Percentiles rank a stretch among this genome's conserved stretches.
Evolutionary conservation across 2,113 vertebrate genomes (phyloP).

Genomic region (Nothocercus nigrocapillus): DNA sequence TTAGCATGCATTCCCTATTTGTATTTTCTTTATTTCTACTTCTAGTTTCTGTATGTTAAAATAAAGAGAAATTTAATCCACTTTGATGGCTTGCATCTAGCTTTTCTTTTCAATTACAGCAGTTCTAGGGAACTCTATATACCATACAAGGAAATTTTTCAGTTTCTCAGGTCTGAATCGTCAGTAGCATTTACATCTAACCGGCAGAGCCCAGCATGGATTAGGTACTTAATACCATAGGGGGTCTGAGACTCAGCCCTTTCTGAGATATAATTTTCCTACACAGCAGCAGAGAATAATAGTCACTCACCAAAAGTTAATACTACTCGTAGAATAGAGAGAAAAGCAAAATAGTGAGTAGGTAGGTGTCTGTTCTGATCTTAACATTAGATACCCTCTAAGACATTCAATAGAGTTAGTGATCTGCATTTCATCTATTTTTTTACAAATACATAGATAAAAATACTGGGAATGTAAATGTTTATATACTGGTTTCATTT

Average conservation of each 20-base stretch:
- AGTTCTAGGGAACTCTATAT: background rate
- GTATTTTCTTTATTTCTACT: background rate
- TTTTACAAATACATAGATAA: background rate
- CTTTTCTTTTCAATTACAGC: background rate
- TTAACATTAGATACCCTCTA: background rate
- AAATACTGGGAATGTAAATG: background rate
- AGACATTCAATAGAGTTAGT: background rate
- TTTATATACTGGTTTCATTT: background rate
- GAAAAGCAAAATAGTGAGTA: background rate
- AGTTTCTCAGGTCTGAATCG: background rate
- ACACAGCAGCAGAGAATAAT: background rate
- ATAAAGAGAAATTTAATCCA: background rate
- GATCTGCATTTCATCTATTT: background rate
- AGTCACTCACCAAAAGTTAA: background rate
- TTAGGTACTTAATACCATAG: background rate
- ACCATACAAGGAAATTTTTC: background rate
- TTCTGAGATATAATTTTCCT: background rate
- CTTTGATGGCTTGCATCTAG: background rate
- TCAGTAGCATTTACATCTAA: background rate
- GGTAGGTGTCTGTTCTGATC: background rate
- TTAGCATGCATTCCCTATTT: background rate
- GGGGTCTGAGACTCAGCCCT: background rate
- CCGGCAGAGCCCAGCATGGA: background rate
- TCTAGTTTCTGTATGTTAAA: background rate
- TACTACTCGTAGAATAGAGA: background rate